These are phyloP conservation scores for Campoplex nolae DNA, from an alignment of 2,888 invertebrate species.

Conservation along the genomic window DNA sequence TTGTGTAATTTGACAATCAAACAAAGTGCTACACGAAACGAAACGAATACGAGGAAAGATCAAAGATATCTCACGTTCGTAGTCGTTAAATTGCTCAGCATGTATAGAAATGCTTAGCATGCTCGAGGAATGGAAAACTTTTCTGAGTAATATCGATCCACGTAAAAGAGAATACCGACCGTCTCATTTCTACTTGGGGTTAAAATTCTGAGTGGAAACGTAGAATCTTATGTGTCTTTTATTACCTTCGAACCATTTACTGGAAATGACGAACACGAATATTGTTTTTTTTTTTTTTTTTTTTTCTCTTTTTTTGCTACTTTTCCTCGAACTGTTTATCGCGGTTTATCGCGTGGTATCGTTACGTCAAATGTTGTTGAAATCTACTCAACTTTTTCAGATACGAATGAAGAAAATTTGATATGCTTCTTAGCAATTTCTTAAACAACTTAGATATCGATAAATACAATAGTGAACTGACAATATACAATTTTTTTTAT, in stretches of 20 bases:
- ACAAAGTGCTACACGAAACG: not conserved
- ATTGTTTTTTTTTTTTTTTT: not conserved
- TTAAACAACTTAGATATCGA: not conserved
- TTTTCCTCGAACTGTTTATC: not conserved
- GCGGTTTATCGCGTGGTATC: not conserved
- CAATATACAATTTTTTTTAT: not conserved
- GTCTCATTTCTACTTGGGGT: slow-evolving; percentile 13
- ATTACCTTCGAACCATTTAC: not conserved
- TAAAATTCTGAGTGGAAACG: not conserved
- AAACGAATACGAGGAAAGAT: slow-evolving; percentile 35
- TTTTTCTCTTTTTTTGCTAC: not conserved
- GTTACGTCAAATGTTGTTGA: not conserved
- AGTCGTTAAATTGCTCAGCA: slow-evolving; percentile 2
- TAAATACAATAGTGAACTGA: not conserved
- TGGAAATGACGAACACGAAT: not conserved
- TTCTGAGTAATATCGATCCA: slow-evolving; percentile 37
- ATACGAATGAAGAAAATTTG: too few relatives aligned
- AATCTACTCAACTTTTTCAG: not conserved
- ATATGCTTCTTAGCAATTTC: not conserved
- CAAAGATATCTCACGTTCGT: slow-evolving; percentile 34
- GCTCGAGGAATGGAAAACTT: slow-evolving; percentile 35
- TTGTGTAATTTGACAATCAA: slow-evolving; percentile 8
- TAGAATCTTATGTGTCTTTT: not conserved
- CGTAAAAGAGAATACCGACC: slow-evolving; percentile 12
- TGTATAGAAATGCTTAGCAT: not conserved